Base-by-base conservation (phyloP, 2,888 invertebrate species). In the Philaethria dido region DNA sequence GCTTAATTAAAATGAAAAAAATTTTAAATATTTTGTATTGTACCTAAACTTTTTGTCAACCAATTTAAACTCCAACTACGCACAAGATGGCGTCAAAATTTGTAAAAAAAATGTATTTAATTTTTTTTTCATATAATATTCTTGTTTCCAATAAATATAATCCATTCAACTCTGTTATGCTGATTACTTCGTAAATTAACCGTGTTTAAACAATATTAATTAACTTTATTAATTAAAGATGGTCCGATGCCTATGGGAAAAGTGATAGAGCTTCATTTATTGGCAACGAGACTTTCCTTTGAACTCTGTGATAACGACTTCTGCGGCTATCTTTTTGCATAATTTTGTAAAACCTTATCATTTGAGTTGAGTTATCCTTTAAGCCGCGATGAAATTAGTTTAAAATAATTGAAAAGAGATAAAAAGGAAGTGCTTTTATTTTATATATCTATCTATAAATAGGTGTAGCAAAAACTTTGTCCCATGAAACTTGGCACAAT, bases 231-330 rank as follows among this genome's bases (percentile, higher is more conserved):
- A 63, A 69, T 48, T 64, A 67, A 64, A 64, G 64, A 64, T 69
- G 54, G 25, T 48, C 54, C 73, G 72, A 55, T 60, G 63, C 64
- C 69, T 64, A 70, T 71, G 73, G 72, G 69, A 66, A 69, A 62
- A 36, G 59, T 54, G 69, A 64, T 69, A 66, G 44, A 69, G 55
- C 55, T 57, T 66, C 63, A 63, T 69, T 84, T 84, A 85, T 85
- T 80, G 80, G 76, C 71, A 72, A 73, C 68, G 74, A 70, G 78
- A 79, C 77, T 77, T 81, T 79, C 76, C 83, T 83, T 85, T 85
- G 84, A 84, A 79, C 79, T 77, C 73, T 62, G 69, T 70, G 70
- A 75, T 81, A 81, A 81, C 77, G 81, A 83, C 78, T 79, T 76
- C 75, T 73, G 70, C 36, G 69, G 72, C 61, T 70, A 72, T 78